Percentiles rank a stretch among this genome's conserved stretches.
phyloP scores from a whole-genome alignment of 2,888 invertebrate genomes.

The Pocota personata region DNA sequence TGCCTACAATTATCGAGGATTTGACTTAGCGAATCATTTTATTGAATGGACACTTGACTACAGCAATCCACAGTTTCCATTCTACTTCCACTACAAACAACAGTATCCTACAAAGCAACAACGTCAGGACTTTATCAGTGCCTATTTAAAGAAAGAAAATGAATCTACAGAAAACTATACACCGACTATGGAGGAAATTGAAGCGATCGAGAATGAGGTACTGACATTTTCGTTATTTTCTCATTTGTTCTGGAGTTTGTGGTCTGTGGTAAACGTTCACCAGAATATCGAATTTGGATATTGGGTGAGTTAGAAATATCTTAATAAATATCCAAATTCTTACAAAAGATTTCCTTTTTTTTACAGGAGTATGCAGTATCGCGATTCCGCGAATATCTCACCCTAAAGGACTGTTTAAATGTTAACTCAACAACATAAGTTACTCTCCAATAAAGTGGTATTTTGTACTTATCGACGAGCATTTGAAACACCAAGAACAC shows the following conservation, averaged over 20 bases:
- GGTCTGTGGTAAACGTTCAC: constrained; percentile 95
- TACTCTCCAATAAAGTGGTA: background rate
- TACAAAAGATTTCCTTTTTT: constrained; percentile 25
- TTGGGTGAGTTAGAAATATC: constrained; percentile 87
- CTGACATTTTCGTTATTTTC: constrained; percentile 93
- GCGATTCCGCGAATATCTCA: constrained; percentile 79
- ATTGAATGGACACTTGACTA: constrained; percentile 96
- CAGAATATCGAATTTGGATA: constrained; percentile 97
- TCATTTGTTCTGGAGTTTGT: constrained; percentile 97
- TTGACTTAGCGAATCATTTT: constrained; percentile 97
- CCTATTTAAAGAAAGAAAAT: constrained; percentile 80
- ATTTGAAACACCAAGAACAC: constrained; percentile 20
- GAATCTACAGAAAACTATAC: constrained; percentile 79
- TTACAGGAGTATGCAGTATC: constrained; percentile 79
- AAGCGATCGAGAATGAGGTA: constrained; percentile 89
- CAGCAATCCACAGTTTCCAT: constrained; percentile 89
- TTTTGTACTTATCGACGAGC: constrained; percentile 47
- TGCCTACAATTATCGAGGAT: constrained; percentile 96
- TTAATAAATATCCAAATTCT: background rate
- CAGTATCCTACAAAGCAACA: constrained; percentile 91
- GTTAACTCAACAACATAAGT: constrained; percentile 23
- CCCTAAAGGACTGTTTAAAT: constrained; percentile 74
- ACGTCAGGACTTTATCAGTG: constrained; percentile 79
- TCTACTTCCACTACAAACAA: constrained; percentile 87
- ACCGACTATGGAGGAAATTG: constrained; percentile 84